Evolutionary conservation across 2,113 vertebrate genomes (phyloP), one percentile per base, ranked within the genome.

Genomic region (Ceratotherium simum): DNA sequence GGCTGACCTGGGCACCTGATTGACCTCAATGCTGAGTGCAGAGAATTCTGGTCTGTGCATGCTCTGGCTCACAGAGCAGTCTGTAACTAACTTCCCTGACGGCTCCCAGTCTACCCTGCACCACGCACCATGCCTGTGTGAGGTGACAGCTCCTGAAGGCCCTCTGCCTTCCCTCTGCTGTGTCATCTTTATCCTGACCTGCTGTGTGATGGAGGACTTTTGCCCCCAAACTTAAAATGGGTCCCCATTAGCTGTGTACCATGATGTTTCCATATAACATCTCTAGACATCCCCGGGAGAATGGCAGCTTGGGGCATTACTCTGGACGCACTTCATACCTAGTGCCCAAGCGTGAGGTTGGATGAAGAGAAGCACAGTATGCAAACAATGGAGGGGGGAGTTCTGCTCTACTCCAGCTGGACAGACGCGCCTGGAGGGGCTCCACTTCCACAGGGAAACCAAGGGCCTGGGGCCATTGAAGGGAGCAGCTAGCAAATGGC

Each of bases 71-170:
- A 21, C 51, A n/a, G 54, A 39, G 36, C 11, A 27, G 14, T 11
- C 16, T 83, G 6, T 48, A 17, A 72, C 48, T 14, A 20, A n/a
- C 16, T 84, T 69, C 93, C 76, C 25, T 7, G 6, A 90, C 60
- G 25, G 18, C n/a, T 64, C 36, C 12, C 20, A 16, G n/a, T 5
- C 17, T 20, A 27, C 21, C 42, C 23, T 33, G 33, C 14, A 1
- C 23, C 2, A 17, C 2, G 21, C 1, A 0, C 84, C 23, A 1
- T 75, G 20, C 67, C 14, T n/a, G 8, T 1, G 36, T n/a, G 69
- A 48, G 51, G 51, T 39, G 7, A 5, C 9, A 6, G 54, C 33
- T 58, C 31, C 23, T 18, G 0, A 25, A 65, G 18, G 1, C 25
- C 27, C 33, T 33, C 62, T 29, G 20, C 7, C 9, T 36, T 29